Evolutionary conservation across 2,113 vertebrate genomes (phyloP).

Genomic region (Aegypius monachus): DNA sequence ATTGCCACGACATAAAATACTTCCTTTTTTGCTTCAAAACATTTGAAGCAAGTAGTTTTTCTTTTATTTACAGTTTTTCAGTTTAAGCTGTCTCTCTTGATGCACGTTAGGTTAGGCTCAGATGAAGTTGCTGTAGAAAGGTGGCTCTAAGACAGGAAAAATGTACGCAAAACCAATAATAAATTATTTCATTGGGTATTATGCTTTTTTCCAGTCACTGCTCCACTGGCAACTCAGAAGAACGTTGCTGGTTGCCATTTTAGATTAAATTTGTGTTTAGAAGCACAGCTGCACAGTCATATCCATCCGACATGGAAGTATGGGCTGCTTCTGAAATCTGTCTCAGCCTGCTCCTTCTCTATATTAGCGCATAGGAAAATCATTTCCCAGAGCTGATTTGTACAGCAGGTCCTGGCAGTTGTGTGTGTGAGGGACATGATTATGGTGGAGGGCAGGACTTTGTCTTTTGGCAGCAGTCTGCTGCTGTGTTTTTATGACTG

Average conservation of each 20-base stretch:
- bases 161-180: not conserved
- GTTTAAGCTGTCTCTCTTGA: not conserved
- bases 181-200: not conserved
- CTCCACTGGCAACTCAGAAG: not conserved
- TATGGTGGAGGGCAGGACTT: not conserved
- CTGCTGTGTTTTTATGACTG: not conserved
- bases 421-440: fast-evolving
- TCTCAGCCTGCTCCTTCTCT: not conserved
- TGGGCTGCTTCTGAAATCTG: not conserved
- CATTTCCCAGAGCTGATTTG: not conserved
- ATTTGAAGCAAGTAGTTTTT: not conserved
- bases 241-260: not conserved
- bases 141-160: not conserved
- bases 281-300: not conserved
- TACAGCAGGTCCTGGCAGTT: not conserved
- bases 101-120: not conserved
- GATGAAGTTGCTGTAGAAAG: not conserved
- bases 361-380: not conserved
- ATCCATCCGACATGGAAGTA: not conserved
- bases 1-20: not conserved
- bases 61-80: not conserved
- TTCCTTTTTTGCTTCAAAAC: not conserved
- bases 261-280: not conserved
- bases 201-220: not conserved
- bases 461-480: not conserved